Percentiles rank a stretch among this genome's conserved stretches.
Conservation (phyloP, 2,888 invertebrate genomes). For the Orthosia incerta region DNA sequence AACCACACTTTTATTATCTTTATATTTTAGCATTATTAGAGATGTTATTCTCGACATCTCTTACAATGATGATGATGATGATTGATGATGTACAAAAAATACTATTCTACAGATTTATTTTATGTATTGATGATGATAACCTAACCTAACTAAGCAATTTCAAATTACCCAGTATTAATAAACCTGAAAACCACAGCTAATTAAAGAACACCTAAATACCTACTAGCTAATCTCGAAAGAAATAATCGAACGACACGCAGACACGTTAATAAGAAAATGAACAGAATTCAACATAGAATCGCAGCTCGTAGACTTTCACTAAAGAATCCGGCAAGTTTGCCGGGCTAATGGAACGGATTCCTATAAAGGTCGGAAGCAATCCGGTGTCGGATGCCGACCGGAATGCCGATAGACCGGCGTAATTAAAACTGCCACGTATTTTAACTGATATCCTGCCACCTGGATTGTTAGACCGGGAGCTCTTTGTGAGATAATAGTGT, state of each 20-base stretch:
- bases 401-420: slow-evolving; percentile 84
- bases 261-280: slow-evolving; percentile 69
- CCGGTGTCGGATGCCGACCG: slow-evolving; percentile 73
- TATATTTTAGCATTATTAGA: no score
- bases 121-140: no score
- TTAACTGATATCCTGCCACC: slow-evolving; percentile 81
- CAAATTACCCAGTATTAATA: not conserved
- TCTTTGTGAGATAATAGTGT: slow-evolving; percentile 13
- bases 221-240: slow-evolving; percentile 63
- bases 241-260: slow-evolving; percentile 60
- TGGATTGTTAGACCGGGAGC: slow-evolving; percentile 72
- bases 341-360: slow-evolving; percentile 85
- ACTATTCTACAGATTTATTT: no score
- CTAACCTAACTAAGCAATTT: not conserved
- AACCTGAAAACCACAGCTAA: slow-evolving; percentile 23
- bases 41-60: no score
- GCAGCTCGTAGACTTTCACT: slow-evolving; percentile 65
- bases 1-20: no score
- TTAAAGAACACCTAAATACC: slow-evolving; percentile 25
- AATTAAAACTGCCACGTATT: slow-evolving; percentile 86
- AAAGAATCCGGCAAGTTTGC: slow-evolving; percentile 81
- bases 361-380: slow-evolving; percentile 76
- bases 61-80: no score
- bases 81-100: no score
- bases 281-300: slow-evolving; percentile 64